Percentiles rank a stretch among this genome's conserved stretches.
Evolutionary conservation across 2,797 vertebrate species (phyloP).

Genomic region (Pangasius djambal): DNA sequence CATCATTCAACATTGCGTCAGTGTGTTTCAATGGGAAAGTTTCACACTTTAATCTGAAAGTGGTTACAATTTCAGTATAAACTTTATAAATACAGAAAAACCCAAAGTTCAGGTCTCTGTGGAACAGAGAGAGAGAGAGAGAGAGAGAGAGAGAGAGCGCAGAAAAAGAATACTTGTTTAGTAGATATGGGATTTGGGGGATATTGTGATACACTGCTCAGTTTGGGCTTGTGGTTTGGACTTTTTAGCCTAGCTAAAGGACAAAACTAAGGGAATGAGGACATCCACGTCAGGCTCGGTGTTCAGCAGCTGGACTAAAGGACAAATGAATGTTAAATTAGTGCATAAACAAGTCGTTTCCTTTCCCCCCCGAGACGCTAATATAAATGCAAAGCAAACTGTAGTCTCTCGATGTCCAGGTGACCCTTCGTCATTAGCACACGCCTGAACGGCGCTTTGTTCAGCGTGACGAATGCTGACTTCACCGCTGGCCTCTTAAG

Average conservation of each 20-base stretch:
- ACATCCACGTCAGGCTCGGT: background rate
- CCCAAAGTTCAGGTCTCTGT: too few relatives aligned
- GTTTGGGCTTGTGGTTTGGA: background rate
- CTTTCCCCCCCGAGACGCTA: background rate
- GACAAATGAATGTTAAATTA: conserved; percentile 24
- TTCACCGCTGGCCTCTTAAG: conserved; percentile 24
- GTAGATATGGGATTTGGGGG: background rate
- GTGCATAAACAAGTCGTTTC: conserved; percentile 12
- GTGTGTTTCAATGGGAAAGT: background rate
- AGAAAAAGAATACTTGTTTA: background rate
- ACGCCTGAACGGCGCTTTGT: background rate
- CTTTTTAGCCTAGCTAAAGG: background rate
- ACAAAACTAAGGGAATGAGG: background rate
- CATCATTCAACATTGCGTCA: background rate
- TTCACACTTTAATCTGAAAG: background rate
- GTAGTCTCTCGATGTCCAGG: background rate
- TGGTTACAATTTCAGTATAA: background rate
- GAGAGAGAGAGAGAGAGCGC: background rate
- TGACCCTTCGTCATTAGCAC: conserved; percentile 35
- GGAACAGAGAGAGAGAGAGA: background rate
- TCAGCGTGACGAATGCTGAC: conserved; percentile 14
- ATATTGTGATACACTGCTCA: background rate
- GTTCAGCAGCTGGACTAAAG: conserved; percentile 28
- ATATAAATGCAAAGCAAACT: conserved; percentile 21
- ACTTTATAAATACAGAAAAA: background rate